Percentiles rank a stretch among this genome's conserved stretches.
Conservation (phyloP, 2,113 vertebrate genomes). For the Oceanodroma tethys region DNA sequence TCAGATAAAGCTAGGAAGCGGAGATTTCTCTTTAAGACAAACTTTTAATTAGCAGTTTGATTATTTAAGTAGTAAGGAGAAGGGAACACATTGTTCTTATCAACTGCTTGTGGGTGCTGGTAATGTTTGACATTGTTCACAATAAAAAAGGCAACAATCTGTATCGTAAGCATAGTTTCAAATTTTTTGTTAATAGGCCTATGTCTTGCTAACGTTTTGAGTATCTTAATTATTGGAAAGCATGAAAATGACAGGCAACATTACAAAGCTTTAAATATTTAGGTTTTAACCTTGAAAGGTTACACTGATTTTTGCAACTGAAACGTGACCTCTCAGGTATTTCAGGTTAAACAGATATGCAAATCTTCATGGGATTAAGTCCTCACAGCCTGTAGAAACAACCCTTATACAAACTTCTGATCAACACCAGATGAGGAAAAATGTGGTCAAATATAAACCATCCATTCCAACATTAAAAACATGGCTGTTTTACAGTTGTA, state of each 20-base stretch:
- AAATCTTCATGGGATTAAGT: not conserved
- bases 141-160: not conserved
- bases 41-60: conserved; percentile 30
- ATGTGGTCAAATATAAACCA: not conserved
- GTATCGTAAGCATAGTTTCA: not conserved
- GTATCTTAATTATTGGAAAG: not conserved
- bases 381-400: not conserved
- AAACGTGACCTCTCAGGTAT: not conserved
- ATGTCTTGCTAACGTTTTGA: not conserved
- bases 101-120: not conserved
- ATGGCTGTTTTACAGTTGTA: not conserved
- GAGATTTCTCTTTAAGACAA: conserved; percentile 1
- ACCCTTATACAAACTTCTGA: not conserved
- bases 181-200: not conserved
- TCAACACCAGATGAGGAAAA: not conserved
- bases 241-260: not conserved
- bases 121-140: not conserved
- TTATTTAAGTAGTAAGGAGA: conserved; percentile 20
- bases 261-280: not conserved
- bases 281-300: not conserved
- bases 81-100: not conserved
- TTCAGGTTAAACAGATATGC: not conserved
- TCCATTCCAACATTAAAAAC: not conserved
- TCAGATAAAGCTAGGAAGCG: not conserved
- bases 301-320: not conserved